A percentile compares a stretch with the other conserved stretches of the same genome.
These are phyloP conservation scores for Sisor rabdophorus DNA, from an alignment of 2,113 vertebrate species.

Conservation along the genomic window DNA sequence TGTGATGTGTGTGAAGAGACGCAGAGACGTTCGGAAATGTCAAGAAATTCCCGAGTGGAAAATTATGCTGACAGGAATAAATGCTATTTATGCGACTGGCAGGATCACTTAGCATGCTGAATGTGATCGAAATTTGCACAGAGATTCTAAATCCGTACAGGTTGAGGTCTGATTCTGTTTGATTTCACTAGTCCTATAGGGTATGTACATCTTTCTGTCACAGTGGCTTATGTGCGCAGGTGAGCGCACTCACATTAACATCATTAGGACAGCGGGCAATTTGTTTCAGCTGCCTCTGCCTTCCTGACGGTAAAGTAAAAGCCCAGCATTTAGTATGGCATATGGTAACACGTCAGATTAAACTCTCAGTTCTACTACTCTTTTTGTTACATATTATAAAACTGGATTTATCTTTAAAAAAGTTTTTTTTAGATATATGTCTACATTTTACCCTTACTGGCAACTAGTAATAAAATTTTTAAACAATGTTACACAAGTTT, in stretches of 20 bases:
- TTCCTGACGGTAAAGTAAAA: conserved; percentile 13
- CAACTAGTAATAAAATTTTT: no score
- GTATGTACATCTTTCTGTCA: no score
- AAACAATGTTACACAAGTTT: no score
- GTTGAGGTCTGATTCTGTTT: background rate
- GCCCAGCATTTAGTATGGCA: background rate
- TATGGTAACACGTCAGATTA: background rate
- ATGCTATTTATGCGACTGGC: background rate
- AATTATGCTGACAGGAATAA: background rate
- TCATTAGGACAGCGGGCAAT: background rate
- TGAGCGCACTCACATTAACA: background rate
- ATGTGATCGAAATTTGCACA: background rate
- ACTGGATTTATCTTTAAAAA: background rate
- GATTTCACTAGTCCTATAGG: background rate
- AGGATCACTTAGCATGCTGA: background rate
- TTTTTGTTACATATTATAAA: background rate
- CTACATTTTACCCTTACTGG: background rate
- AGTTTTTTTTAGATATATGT: background rate
- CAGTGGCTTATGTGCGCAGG: background rate
- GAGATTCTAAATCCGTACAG: background rate
- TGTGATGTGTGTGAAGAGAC: background rate
- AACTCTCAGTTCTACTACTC: background rate
- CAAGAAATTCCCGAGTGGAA: background rate
- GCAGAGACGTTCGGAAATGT: background rate
- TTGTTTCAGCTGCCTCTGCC: background rate